Base-by-base conservation (phyloP, 2,113 vertebrate genomes). In the Trinectes maculatus region DNA sequence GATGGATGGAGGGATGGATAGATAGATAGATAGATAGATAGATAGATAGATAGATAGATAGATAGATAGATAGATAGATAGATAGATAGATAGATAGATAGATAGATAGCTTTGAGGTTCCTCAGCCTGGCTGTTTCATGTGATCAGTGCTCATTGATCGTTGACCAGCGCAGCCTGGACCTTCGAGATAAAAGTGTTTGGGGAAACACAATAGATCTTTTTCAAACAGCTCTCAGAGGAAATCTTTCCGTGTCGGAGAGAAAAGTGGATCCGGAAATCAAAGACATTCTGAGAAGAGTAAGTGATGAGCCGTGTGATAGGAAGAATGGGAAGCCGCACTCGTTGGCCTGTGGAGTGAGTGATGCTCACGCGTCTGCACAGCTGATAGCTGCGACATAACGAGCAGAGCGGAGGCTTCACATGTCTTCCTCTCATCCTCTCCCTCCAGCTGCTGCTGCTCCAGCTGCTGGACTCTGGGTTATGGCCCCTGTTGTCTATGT, bases 311-410 rank as follows among this genome's bases (percentile, higher is more conserved):
- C 63, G 40, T 82, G 72, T 74, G 76, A 80, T 74, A 53, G 46
- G 52, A 49, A 11, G 43, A 0, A 62, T 42, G 78, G 66, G 76
- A 71, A 77, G 44, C 73, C 55, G 57, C 66, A 62, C 57, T 46
- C 2, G 18, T 64, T 72, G 25, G 59, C 74, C 54, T 54, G 51
- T 19, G 58, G 24, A 53, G 75, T 82, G 78, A 85, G 49, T 65
- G 75, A 85, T 84, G 68, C 65, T 78, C 33, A 43, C 71, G 68
- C 82, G 83, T 86, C 79, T 86, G 85, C 73, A 47, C 62, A 19
- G 54, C 62, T 48, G 75, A 77, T 71, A 33, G 74, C 21, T 6
- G 39, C 52, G 61, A 57, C 78, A 67, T 79, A 80, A 86, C 75
- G 75, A 84, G 82, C 54, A 54, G 47, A 29, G 73, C 22, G 18